phyloP scores from a whole-genome alignment of 2,113 vertebrate species.

The Heloderma charlesbogerti region DNA sequence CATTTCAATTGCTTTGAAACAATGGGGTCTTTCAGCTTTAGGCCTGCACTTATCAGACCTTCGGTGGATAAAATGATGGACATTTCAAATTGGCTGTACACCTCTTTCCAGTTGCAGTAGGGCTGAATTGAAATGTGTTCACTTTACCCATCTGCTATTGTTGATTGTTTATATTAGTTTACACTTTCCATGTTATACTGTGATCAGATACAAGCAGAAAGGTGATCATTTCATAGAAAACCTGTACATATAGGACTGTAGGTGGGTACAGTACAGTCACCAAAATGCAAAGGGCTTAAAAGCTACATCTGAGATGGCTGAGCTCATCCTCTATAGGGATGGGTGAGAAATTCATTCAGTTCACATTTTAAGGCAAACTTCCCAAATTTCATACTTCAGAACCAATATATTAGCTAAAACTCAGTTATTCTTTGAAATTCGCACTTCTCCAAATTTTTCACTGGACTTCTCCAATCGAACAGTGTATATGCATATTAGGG shows the following conservation, averaged over 20 bases:
- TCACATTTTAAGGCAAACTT: no score
- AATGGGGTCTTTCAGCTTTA: constrained; percentile 71
- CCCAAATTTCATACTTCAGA: no score
- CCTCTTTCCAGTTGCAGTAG: constrained; percentile 57
- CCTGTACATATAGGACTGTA: background rate
- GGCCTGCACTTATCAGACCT: constrained; percentile 62
- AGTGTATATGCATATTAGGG: no score
- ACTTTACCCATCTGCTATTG: constrained; percentile 31
- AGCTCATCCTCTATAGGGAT: background rate
- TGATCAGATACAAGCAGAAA: background rate
- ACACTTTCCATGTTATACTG: background rate
- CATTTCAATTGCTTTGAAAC: constrained; percentile 55
- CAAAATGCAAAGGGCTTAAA: background rate
- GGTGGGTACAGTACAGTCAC: background rate
- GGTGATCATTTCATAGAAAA: background rate
- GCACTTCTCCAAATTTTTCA: no score
- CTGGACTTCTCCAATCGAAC: no score
- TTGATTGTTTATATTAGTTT: constrained; percentile 45
- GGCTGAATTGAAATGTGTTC: constrained; percentile 32
- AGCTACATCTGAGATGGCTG: background rate
- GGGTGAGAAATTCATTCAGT: no score
- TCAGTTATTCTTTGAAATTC: no score
- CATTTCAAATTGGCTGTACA: constrained; percentile 67
- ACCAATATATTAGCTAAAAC: no score
- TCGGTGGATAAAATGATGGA: constrained; percentile 59